Base-by-base conservation (phyloP, 1,140 invertebrate species). In the Laupala kohalensis region DNA sequence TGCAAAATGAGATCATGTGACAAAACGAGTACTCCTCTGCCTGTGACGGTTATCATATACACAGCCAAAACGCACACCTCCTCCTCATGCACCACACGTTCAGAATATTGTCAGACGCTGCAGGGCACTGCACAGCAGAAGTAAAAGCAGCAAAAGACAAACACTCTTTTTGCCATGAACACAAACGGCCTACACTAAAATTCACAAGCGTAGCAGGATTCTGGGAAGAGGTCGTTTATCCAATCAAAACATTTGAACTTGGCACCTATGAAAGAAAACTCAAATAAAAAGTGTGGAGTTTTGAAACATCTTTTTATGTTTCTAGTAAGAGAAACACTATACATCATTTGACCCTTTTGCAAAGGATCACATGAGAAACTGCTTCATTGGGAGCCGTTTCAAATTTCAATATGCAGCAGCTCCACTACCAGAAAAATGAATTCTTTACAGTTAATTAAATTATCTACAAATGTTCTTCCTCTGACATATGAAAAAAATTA, bases 281-380 rank as follows among this genome's bases (percentile, higher is more conserved):
- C 37, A 53, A 53, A 53, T 19, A 53, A 53, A 53, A 53, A 9
- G 9, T 53, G 19, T 53, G 28, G 27, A 68, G 19, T 68, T 68
- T 68, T 68, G 67, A 68, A 68, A 68, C 67, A 68, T 68, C 67
- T 29, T 68, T n/a, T 68, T 68, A 29, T 68, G 67, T 68, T 68
- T 68, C 67, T 68, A 68, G n/a, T 68, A 29, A 29, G 27, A 68
- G 67, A 68, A 68, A 68, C 67, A 12, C 67, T 68, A 68, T 68
- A 68, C 67, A 68, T 68, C 67, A 68, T 68, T 68, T 68, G 67
- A 68, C 27, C 67, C 67, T 27, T 68, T 68, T 68, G 29, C 28
- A 68, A 68, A 68, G 67, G 67, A 68, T 29, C 67, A 68, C 67
- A 68, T 68, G 27, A 28, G 29, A 30, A 68, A 68, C 29, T 68